phyloP scores from a whole-genome alignment of 1,140 invertebrate species.

The Charaxes varanes region DNA sequence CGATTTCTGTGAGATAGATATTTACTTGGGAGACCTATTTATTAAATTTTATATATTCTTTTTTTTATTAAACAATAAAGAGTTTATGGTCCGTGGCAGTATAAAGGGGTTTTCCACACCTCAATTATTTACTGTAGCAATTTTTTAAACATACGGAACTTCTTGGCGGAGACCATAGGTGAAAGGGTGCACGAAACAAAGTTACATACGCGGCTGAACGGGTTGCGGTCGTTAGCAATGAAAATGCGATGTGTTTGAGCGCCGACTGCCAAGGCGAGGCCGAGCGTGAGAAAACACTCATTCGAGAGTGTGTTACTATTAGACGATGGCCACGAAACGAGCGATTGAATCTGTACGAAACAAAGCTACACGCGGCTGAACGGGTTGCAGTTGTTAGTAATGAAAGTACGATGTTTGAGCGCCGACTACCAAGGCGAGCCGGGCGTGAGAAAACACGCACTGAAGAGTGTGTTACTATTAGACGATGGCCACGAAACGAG shows the following conservation, averaged over 20 bases:
- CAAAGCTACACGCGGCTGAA: conserved; percentile 11
- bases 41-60: too few species aligned
- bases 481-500: conserved; percentile 22
- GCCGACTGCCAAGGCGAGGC: conserved; percentile 28
- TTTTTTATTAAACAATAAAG: too few species aligned
- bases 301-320: conserved; percentile 38
- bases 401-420: conserved; percentile 38
- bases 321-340: conserved; percentile 20
- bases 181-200: conserved; percentile 18
- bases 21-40: too few species aligned
- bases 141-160: conserved; percentile 6
- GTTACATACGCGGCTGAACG: conserved; percentile 21
- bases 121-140: too few species aligned
- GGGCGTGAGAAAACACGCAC: conserved; percentile 52
- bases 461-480: conserved; percentile 37
- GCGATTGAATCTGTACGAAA: conserved; percentile 10
- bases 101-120: too few species aligned
- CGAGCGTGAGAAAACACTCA: conserved; percentile 52
- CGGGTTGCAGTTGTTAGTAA: conserved; percentile 27
- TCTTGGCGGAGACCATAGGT: conserved; percentile 4
- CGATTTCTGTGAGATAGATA: too few species aligned
- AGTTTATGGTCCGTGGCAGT: too few species aligned
- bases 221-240: conserved; percentile 29
- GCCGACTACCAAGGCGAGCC: conserved; percentile 28
- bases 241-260: conserved; percentile 38